phyloP scores from a whole-genome alignment of 2,113 vertebrate genomes.

The Pedionomus torquatus region DNA sequence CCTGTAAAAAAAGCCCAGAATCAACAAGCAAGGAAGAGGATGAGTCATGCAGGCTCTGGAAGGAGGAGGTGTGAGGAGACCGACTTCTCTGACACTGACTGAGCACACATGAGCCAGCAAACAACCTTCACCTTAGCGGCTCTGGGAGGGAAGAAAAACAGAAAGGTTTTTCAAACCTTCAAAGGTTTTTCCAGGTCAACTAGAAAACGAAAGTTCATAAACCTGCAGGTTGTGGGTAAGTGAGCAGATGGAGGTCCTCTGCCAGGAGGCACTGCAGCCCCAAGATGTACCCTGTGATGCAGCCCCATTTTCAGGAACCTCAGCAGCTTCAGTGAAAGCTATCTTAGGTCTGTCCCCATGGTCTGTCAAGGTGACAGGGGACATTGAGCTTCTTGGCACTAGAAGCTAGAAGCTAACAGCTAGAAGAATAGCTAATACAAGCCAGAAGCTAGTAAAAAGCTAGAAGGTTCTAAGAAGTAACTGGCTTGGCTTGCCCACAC shows the following conservation, averaged over 20 bases:
- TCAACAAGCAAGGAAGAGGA: background rate
- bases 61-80: background rate
- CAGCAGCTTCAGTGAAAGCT: background rate
- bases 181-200: no score
- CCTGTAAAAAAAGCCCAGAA: background rate
- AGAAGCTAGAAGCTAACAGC: no score
- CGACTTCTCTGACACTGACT: fast-evolving
- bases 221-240: background rate
- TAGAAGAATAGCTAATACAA: no score
- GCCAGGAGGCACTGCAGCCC: background rate
- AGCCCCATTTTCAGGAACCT: background rate
- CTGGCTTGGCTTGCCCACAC: background rate
- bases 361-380: background rate
- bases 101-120: background rate
- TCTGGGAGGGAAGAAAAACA: background rate
- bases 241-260: background rate
- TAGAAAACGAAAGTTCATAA: background rate
- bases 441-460: no score
- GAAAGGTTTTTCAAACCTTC: no score
- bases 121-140: background rate
- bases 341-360: background rate
- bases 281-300: background rate
- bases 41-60: background rate
- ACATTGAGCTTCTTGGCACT: background rate
- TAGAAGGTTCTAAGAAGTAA: background rate